Evolutionary conservation across 2,113 vertebrate genomes (phyloP).

Genomic region (Leucosticte australis): DNA sequence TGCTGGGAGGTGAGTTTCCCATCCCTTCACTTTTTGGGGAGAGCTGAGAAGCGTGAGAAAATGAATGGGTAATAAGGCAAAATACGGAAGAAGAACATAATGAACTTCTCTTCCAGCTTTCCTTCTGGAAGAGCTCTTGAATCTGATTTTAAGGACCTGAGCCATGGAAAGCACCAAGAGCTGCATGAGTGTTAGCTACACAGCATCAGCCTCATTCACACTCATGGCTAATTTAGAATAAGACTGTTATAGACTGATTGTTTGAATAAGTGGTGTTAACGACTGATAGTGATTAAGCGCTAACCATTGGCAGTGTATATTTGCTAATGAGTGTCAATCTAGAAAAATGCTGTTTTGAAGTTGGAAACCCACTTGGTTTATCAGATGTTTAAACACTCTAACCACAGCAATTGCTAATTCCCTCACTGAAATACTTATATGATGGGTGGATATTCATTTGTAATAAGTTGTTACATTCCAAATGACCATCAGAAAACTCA

Average conservation of each 20-base stretch:
- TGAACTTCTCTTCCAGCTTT: neutral
- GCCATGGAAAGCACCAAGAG: neutral
- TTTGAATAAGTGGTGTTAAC: neutral
- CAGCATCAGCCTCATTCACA: neutral
- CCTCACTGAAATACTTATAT: neutral
- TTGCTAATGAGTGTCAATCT: conserved; percentile 8
- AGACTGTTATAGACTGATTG: neutral
- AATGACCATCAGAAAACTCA: neutral
- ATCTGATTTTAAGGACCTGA: neutral
- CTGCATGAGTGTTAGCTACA: neutral
- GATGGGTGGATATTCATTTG: neutral
- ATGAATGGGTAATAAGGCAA: neutral
- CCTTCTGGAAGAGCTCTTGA: neutral
- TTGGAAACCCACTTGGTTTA: neutral
- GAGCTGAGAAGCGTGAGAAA: neutral
- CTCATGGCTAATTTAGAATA: neutral
- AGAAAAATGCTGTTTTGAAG: conserved; percentile 1
- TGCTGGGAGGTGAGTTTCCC: neutral
- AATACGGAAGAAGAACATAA: neutral
- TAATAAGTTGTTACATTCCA: neutral
- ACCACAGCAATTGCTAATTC: neutral
- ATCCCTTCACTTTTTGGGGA: neutral
- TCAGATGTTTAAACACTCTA: neutral
- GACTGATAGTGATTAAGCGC: neutral
- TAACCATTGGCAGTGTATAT: neutral